Conservation (phyloP, 1,140 invertebrate species). For the Trichonephila clavipes region DNA sequence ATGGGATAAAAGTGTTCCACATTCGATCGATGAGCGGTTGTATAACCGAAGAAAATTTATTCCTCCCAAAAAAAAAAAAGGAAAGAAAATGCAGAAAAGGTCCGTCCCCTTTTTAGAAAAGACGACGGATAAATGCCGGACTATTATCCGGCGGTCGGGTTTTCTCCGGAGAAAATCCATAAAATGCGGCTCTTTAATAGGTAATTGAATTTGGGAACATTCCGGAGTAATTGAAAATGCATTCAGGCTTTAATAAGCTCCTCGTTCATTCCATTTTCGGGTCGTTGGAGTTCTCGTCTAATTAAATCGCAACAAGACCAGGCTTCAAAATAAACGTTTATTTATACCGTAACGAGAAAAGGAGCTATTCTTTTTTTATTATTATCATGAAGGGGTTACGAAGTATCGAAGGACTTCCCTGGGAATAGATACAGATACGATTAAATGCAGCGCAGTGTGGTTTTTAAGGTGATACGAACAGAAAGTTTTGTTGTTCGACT, state of each 20-base stretch:
- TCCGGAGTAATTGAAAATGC: slow-evolving; percentile 76
- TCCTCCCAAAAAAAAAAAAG: slow-evolving; percentile 42
- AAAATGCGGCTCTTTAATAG: slow-evolving; percentile 73
- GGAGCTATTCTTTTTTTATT: not conserved
- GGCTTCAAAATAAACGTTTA: slow-evolving; percentile 68
- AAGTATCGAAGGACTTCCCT: not conserved
- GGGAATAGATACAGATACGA: not conserved
- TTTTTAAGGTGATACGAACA: too few species aligned
- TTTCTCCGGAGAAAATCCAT: slow-evolving; percentile 69
- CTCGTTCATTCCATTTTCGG: slow-evolving; percentile 61
- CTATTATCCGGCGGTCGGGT: slow-evolving; percentile 61
- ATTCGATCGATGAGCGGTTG: slow-evolving; percentile 18
- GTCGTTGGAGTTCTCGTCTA: slow-evolving; percentile 40
- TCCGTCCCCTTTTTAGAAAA: not conserved
- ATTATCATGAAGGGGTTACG: not conserved
- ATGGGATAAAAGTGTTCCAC: slow-evolving; percentile 24
- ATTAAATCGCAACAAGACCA: slow-evolving; percentile 69
- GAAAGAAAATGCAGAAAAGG: not conserved
- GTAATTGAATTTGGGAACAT: slow-evolving; percentile 76
- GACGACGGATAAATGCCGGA: slow-evolving; percentile 51
- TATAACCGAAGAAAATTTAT: slow-evolving; percentile 65
- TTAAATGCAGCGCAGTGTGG: not conserved
- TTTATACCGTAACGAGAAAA: slow-evolving; percentile 48
- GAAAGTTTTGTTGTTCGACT: too few species aligned
- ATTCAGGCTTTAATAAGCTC: slow-evolving; percentile 74